These are phyloP conservation scores for Archips crataeganus DNA, from an alignment of 2,888 invertebrate genomes.

Conservation along the genomic window DNA sequence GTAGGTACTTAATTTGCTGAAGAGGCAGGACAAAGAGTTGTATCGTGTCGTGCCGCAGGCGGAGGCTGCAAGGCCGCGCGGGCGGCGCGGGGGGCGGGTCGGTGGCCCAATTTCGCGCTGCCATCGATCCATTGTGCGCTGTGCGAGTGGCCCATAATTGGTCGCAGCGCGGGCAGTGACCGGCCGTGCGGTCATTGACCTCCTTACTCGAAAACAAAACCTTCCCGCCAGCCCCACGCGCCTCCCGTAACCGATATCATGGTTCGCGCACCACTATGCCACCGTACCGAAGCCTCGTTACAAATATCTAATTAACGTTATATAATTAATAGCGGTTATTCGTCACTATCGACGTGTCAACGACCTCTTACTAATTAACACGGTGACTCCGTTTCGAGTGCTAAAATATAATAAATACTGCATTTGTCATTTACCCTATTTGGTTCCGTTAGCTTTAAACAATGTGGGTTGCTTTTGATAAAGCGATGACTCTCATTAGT, in stretches of 20 bases:
- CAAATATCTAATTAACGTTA: constrained; percentile 17
- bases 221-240: constrained; percentile 60
- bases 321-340: constrained; percentile 32
- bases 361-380: constrained; percentile 73
- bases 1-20: constrained; percentile 35
- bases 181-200: constrained; percentile 81
- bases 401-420: constrained; percentile 44
- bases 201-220: constrained; percentile 81
- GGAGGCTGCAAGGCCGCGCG: constrained; percentile 53
- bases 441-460: constrained; percentile 37
- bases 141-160: constrained; percentile 86
- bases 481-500: constrained; percentile 21
- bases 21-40: constrained; percentile 42
- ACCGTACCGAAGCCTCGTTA: constrained; percentile 16
- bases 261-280: constrained; percentile 26
- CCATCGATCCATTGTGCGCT: constrained; percentile 86
- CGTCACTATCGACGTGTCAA: constrained; percentile 57
- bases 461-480: constrained; percentile 35
- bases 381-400: constrained; percentile 73
- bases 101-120: constrained; percentile 82
- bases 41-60: constrained; percentile 42
- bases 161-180: constrained; percentile 84
- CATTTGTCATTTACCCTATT: constrained; percentile 40
- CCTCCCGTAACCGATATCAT: constrained; percentile 35
- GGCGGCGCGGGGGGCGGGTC: constrained; percentile 61